A percentile compares a stretch with the other conserved stretches of the same genome.
These are phyloP conservation scores for Dicrurus megarhynchus DNA, from an alignment of 2,113 vertebrate species.

Conservation along the genomic window DNA sequence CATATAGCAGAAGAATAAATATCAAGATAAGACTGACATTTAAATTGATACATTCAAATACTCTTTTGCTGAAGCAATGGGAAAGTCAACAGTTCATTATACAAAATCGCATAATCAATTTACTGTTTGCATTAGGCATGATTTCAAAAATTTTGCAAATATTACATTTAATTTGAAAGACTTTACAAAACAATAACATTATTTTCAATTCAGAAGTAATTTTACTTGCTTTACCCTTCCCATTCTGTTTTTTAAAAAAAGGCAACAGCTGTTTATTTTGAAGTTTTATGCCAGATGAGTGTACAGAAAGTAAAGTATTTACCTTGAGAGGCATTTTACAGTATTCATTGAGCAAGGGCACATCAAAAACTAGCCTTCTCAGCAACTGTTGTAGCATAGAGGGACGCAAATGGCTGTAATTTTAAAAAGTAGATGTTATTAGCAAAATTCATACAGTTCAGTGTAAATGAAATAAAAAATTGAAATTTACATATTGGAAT, in stretches of 20 bases:
- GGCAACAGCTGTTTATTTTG: background rate
- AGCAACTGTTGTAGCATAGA: conserved; percentile 97
- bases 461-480: background rate
- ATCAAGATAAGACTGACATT: background rate
- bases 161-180: background rate
- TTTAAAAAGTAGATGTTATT: background rate
- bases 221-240: background rate
- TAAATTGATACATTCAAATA: background rate
- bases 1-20: background rate
- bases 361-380: conserved; percentile 93
- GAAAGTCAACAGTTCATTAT: background rate
- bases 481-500: background rate
- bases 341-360: conserved; percentile 93
- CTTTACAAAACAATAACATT: background rate
- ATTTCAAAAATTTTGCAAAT: background rate
- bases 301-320: background rate
- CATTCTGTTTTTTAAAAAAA: background rate
- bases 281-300: background rate
- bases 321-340: conserved; percentile 99
- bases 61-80: background rate
- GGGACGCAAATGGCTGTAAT: conserved; percentile 87
- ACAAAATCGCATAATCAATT: background rate
- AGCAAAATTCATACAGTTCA: background rate
- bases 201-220: background rate
- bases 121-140: background rate